phyloP scores from a whole-genome alignment of 92 coral and sea anemone genomes.

The Epizoanthus scotinus region DNA sequence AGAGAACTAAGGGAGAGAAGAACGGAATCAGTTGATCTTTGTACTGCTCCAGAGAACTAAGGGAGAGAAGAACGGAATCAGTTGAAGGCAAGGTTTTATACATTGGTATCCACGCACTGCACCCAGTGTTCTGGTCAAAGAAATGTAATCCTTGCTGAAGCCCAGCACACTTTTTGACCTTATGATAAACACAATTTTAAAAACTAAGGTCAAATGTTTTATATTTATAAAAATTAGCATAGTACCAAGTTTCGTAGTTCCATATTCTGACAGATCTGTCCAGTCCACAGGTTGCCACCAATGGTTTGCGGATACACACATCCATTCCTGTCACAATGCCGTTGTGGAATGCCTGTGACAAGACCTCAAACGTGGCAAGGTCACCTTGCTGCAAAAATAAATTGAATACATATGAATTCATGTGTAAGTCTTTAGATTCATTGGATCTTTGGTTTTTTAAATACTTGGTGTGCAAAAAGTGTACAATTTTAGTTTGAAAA shows the following conservation, averaged over 20 bases:
- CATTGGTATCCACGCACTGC: background rate
- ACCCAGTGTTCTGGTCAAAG: too few relatives aligned
- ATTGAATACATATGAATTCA: background rate
- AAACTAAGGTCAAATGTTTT: too few relatives aligned
- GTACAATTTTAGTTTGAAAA: too few relatives aligned
- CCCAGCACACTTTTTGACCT: too few relatives aligned
- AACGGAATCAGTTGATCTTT: too few relatives aligned
- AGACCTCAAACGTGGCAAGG: conserved; percentile 87
- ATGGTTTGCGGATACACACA: conserved; percentile 96
- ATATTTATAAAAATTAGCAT: background rate
- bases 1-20: too few relatives aligned
- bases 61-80: too few relatives aligned
- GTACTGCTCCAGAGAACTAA: too few relatives aligned
- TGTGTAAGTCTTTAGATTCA: background rate
- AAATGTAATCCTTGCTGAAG: too few relatives aligned
- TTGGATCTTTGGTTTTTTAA: background rate
- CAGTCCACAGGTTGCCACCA: conserved; percentile 93
- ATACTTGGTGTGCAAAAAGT: background rate
- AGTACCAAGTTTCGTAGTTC: conserved; percentile 99
- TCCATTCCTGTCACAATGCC: conserved; percentile 97
- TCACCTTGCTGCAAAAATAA: conserved; percentile 73
- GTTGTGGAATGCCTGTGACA: conserved; percentile 95
- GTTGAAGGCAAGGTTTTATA: background rate
- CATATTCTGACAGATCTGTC: conserved; percentile 99
- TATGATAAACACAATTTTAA: too few relatives aligned